These are phyloP conservation scores for Dicaeum eximium DNA, from an alignment of 2,113 vertebrate species.

Conservation along the genomic window DNA sequence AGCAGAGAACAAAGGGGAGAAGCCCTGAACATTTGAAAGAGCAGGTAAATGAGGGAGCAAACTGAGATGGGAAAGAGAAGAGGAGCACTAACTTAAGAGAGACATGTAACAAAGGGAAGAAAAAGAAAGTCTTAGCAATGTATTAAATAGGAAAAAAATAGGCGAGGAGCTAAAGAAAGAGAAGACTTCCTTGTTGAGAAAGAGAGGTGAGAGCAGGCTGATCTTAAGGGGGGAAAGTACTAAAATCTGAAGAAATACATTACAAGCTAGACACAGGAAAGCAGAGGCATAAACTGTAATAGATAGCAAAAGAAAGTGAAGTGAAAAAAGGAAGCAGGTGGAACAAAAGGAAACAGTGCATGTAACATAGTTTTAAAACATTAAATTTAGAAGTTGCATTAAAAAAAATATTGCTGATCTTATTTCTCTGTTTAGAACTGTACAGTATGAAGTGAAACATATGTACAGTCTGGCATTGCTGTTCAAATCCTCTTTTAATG, in stretches of 20 bases:
- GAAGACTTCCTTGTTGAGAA: constrained; percentile 18
- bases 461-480: constrained; percentile 24
- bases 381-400: neutral
- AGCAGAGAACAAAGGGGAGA: constrained; percentile 36
- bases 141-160: constrained; percentile 21
- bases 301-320: constrained; percentile 1
- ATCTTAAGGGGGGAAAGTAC: neutral
- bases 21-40: constrained; percentile 17
- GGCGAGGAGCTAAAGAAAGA: constrained; percentile 2
- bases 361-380: neutral
- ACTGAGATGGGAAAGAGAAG: neutral
- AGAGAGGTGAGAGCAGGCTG: neutral
- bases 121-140: neutral
- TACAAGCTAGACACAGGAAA: constrained; percentile 8
- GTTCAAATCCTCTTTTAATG: constrained; percentile 14
- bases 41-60: neutral
- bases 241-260: constrained; percentile 17
- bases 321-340: neutral
- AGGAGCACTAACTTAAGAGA: constrained; percentile 11
- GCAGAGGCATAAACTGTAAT: neutral
- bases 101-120: constrained; percentile 18
- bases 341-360: neutral
- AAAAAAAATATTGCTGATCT: neutral
- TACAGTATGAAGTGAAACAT: constrained; percentile 4
- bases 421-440: neutral